Base-by-base conservation (phyloP, 2,888 invertebrate species). In the Ennomos quercinarius region DNA sequence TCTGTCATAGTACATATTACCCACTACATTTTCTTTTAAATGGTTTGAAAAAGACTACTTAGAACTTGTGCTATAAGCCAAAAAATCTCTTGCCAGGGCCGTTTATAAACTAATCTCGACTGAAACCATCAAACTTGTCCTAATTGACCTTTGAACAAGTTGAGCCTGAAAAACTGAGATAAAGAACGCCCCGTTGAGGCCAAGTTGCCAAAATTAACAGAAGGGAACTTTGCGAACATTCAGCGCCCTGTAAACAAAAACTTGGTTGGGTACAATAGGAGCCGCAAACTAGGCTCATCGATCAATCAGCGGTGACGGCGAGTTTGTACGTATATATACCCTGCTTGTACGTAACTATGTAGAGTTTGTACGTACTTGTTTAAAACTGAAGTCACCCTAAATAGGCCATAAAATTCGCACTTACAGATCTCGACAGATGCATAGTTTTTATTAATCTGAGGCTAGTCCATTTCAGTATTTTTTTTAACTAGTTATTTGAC, bases 231-330 rank as follows among this genome's bases (percentile, higher is more conserved):
- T 52, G 44, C 36, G 57, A 70, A 73, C 62, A 57, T 56, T 50
- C 57, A 54, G 64, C 67, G 75, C 72, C 66, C 64, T 61, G 76
- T 76, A 82, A 83, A 84, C 84, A 86, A 86, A 86, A 87, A 85
- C 69, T 85, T 84, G 73, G 45, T 71, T 74, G 78, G 74, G 71
- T 71, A 73, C 71, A 74, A 74, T 70, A 71, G 59, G 67, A 67
- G 72, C 70, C 67, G 66, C 49, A 49, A 53, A 60, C 60, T 61
- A 44, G 74, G 66, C 71, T 67, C 83, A 83, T 86, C 84, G 70
- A 86, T 86, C 86, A 86, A 85, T 86, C 85, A 78, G 60, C 55
- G 55, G 49, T 61, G 76, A 75, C 76, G 67, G 72, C 64, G 66
- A 68, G 73, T 81, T 78, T 77, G 77, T 78, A 74, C 68, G 63